Base-by-base conservation (phyloP, 2,888 invertebrate species). In the Pycnomerus fuliginosus region DNA sequence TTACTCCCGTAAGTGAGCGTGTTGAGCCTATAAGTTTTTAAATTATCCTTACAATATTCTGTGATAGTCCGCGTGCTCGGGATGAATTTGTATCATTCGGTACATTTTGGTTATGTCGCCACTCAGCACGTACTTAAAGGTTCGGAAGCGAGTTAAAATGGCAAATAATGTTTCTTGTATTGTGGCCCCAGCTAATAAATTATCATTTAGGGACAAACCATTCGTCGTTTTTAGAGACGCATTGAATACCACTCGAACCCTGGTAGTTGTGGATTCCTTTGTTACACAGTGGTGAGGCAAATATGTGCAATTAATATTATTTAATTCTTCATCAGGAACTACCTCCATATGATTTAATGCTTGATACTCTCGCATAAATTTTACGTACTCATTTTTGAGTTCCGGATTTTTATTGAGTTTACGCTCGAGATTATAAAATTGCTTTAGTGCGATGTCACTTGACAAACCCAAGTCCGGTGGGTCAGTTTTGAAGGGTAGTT, bases 21-120 rank as follows among this genome's bases (percentile, higher is more conserved):
- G n/a, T n/a, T n/a, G n/a, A n/a, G n/a, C n/a, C n/a, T n/a, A n/a
- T n/a, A n/a, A n/a, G n/a, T n/a, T n/a, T n/a, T n/a, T n/a, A n/a
- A n/a, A n/a, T n/a, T n/a, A n/a, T n/a, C n/a, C n/a, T n/a, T n/a
- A n/a, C n/a, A n/a, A 12, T 30, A 37, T 37, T 31, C 8, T 13
- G 12, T 37, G 29, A 17, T 16, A 29, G 5, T 14, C n/a, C 3
- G 12, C 4, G 15, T 37, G 28, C 0, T 30, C n/a, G 8, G 8
- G 3, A 37, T 27, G 27, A n/a, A 31, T 3, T 11, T 16, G 15
- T n/a, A 33, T 12, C 3, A 4, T 7, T 22, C 34, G 10, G 20
- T 24, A 33, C 23, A 33, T 33, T 29, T 29, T 29, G 5, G 16
- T 8, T 27, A 37, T 37, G 16, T 37, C 37, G 3, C 15, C 37